phyloP scores from a whole-genome alignment of 2,888 invertebrate genomes.

The Bembecia ichneumoniformis region DNA sequence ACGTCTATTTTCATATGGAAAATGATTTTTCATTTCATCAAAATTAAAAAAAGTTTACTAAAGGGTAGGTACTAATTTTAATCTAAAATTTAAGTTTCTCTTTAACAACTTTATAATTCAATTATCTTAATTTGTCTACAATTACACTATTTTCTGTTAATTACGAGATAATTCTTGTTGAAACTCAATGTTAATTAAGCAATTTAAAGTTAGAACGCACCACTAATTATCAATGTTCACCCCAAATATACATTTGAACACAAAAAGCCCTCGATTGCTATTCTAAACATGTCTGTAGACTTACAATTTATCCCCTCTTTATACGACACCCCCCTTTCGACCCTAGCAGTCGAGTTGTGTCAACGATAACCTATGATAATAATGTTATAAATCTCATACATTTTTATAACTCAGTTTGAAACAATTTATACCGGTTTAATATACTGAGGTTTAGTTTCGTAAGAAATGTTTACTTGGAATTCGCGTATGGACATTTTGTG shows the following conservation, averaged over 20 bases:
- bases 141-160: not conserved
- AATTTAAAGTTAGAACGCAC: not conserved
- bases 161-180: not conserved
- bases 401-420: slow-evolving; percentile 49
- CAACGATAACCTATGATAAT: slow-evolving; percentile 37
- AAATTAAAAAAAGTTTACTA: too few relatives aligned
- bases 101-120: too few relatives aligned
- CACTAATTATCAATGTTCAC: not conserved
- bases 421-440: slow-evolving; percentile 26
- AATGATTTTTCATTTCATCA: too few relatives aligned
- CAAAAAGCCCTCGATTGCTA: slow-evolving; percentile 22
- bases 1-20: too few relatives aligned
- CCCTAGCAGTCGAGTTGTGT: slow-evolving; percentile 14
- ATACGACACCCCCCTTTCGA: not conserved
- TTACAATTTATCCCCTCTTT: slow-evolving; percentile 10
- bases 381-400: slow-evolving; percentile 49
- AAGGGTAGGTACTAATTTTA: too few relatives aligned
- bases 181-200: not conserved
- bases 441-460: too few relatives aligned
- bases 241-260: not conserved
- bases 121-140: too few relatives aligned
- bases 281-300: slow-evolving; percentile 32
- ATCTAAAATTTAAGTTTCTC: too few relatives aligned
- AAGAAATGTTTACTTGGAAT: not conserved
- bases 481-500: not conserved